Conservation (phyloP, 53 echinoderm and acorn worm species). For the Mesocentrotus franciscanus region DNA sequence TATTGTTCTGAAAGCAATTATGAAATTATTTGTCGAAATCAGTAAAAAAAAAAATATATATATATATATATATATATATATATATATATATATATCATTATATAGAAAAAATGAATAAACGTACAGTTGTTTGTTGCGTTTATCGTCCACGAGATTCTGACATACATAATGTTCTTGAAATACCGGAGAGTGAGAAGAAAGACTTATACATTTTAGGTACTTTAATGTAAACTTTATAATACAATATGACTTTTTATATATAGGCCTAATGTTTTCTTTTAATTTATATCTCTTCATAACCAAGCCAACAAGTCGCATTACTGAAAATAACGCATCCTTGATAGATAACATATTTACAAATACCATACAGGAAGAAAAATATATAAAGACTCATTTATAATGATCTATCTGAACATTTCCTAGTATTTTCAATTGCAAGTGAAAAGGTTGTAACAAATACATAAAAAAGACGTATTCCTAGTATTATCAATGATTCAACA, state of each 20-base stretch:
- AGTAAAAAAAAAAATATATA: no score
- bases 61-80: no score
- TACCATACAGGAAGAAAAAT: neutral
- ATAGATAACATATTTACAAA: neutral
- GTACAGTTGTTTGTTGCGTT: no score
- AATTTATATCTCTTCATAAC: neutral
- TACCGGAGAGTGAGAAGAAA: neutral
- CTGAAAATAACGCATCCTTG: neutral
- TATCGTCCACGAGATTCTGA: no score
- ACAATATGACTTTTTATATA: neutral
- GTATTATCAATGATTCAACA: slow-evolving; percentile 3
- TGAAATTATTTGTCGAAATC: no score
- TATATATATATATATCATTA: no score
- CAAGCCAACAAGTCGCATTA: slow-evolving; percentile 2
- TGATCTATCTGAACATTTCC: neutral
- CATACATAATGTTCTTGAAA: neutral
- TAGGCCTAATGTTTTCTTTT: neutral
- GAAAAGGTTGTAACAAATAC: neutral
- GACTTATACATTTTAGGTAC: neutral
- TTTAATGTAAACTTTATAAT: neutral
- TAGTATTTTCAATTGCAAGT: slow-evolving; percentile 2
- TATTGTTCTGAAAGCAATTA: no score
- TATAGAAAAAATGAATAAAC: no score
- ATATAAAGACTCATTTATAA: neutral
- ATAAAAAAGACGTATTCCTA: no score